These are phyloP conservation scores for Barypeithes pellucidus DNA, from an alignment of 2,888 invertebrate genomes.

Conservation along the genomic window DNA sequence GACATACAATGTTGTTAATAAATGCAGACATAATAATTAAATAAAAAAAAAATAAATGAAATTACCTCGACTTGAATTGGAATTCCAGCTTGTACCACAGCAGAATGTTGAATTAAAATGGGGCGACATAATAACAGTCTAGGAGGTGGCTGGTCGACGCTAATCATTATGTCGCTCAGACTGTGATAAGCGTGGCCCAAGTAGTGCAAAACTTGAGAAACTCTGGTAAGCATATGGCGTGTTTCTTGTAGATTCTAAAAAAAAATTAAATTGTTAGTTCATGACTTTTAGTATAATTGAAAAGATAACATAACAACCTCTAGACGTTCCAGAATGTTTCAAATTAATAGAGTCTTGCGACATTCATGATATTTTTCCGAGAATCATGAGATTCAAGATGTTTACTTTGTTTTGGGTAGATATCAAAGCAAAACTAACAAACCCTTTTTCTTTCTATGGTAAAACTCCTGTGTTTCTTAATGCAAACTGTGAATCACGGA, in stretches of 20 bases:
- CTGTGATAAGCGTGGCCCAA: conserved; percentile 92
- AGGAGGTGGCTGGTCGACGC: conserved; percentile 79
- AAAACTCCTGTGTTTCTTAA: no score
- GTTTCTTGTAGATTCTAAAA: conserved; percentile 72
- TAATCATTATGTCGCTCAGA: conserved; percentile 88
- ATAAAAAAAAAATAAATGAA: background rate
- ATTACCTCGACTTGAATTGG: conserved; percentile 77
- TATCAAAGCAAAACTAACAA: no score
- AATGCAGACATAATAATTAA: background rate
- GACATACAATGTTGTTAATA: background rate
- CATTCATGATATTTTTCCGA: no score
- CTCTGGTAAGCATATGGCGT: conserved; percentile 81
- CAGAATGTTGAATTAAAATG: conserved; percentile 80
- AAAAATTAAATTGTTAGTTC: no score
- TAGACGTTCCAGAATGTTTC: no score
- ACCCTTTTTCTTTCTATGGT: no score
- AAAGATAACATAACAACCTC: no score
- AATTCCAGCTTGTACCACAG: conserved; percentile 78
- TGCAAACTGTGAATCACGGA: no score
- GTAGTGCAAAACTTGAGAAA: conserved; percentile 87
- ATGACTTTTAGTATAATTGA: no score
- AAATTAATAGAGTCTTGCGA: no score
- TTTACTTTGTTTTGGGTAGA: no score
- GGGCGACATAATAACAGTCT: conserved; percentile 81
- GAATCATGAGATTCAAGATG: no score